Evolutionary conservation across 2,113 vertebrate species (phyloP).

Genomic region (Cathartes aura): DNA sequence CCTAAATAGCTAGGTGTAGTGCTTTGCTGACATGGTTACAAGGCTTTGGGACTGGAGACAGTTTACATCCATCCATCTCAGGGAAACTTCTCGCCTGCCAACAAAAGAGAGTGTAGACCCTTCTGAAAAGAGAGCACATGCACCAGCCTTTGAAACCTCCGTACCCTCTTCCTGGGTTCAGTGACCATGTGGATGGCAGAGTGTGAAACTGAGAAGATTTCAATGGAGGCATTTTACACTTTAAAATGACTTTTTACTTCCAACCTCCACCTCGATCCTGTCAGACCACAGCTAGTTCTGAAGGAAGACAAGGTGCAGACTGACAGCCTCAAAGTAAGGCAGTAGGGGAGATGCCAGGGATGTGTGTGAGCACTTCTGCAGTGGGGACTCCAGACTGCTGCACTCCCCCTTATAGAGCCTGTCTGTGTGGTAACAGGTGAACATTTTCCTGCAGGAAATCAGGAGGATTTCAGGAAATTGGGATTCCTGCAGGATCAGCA

Average conservation of each 20-base stretch:
- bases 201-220: background rate
- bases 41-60: background rate
- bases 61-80: background rate
- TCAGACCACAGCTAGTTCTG: background rate
- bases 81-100: background rate
- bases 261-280: background rate
- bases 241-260: background rate
- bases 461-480: background rate
- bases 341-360: background rate
- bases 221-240: background rate
- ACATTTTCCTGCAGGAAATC: background rate
- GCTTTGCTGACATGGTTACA: background rate
- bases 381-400: background rate
- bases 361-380: background rate
- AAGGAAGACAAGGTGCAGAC: background rate
- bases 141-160: background rate
- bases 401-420: background rate
- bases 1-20: background rate
- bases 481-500: background rate
- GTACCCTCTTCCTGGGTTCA: background rate
- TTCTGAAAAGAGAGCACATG: background rate
- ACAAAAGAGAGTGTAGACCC: fast-evolving
- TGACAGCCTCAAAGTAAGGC: background rate
- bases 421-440: background rate
- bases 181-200: background rate